Conservation (phyloP, 2,113 vertebrate genomes). For the Crypturellus undulatus region DNA sequence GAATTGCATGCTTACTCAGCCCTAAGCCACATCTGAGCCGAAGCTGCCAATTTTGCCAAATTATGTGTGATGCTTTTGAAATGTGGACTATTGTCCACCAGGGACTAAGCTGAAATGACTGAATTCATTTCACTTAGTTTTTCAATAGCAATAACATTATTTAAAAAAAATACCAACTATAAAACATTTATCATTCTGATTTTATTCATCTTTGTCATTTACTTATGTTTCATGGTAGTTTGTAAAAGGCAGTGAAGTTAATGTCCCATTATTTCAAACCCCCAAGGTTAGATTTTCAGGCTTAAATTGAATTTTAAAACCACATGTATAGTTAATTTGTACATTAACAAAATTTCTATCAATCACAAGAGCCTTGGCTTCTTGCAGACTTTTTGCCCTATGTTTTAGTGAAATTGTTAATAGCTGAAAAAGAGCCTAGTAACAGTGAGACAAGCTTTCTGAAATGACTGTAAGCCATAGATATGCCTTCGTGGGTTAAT, state of each 20-base stretch:
- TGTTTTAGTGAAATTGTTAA: slow-evolving; percentile 31
- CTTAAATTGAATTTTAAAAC: slow-evolving; percentile 76
- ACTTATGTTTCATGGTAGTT: slow-evolving; percentile 70
- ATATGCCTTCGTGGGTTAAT: neutral
- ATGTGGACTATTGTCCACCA: slow-evolving; percentile 53
- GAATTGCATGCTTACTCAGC: slow-evolving; percentile 61
- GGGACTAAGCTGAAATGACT: slow-evolving; percentile 61
- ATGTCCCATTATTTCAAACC: slow-evolving; percentile 75
- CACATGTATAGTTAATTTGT: slow-evolving; percentile 70
- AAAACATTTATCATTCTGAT: slow-evolving; percentile 64
- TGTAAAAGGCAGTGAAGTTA: slow-evolving; percentile 73
- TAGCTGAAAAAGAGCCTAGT: slow-evolving; percentile 7
- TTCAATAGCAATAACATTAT: slow-evolving; percentile 70
- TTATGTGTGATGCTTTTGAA: slow-evolving; percentile 71
- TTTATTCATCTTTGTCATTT: slow-evolving; percentile 69
- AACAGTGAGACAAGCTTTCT: neutral
- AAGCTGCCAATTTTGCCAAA: slow-evolving; percentile 74
- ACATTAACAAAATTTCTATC: slow-evolving; percentile 68
- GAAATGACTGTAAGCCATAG: neutral
- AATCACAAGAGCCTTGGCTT: slow-evolving; percentile 51
- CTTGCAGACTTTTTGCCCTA: slow-evolving; percentile 33
- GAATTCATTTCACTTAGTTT: slow-evolving; percentile 73
- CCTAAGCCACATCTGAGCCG: slow-evolving; percentile 32
- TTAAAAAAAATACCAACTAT: slow-evolving; percentile 56
- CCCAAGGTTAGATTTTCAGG: slow-evolving; percentile 66